Evolutionary conservation across 2,888 invertebrate genomes (phyloP).

Genomic region (Hemaris fuciformis): DNA sequence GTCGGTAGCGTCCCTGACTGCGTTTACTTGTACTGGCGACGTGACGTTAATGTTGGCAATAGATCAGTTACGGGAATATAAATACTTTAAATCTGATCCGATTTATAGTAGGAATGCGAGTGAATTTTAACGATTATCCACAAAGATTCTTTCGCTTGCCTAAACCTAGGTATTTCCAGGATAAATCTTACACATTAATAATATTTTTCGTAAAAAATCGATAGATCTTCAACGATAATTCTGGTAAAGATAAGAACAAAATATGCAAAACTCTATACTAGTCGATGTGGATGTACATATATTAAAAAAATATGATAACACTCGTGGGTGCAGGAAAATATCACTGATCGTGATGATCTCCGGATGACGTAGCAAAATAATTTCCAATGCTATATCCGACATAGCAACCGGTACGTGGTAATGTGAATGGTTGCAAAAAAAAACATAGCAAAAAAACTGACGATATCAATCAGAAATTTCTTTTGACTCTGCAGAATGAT

Average conservation of each 20-base stretch:
- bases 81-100: neutral
- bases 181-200: no score
- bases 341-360: neutral
- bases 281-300: neutral
- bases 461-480: neutral
- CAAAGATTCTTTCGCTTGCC: no score
- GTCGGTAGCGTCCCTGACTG: neutral
- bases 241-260: no score
- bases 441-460: neutral
- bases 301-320: neutral
- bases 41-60: neutral
- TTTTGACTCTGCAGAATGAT: neutral
- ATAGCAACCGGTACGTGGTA: neutral
- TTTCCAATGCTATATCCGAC: neutral
- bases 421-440: neutral
- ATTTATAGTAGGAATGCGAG: neutral
- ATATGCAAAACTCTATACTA: no score
- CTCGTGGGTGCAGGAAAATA: neutral
- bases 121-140: neutral
- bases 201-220: no score
- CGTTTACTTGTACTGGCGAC: neutral
- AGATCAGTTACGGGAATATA: neutral
- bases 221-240: no score
- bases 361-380: conserved; percentile 2
- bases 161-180: no score